Evolutionary conservation across 2,888 invertebrate species (phyloP).

Genomic region (Heliconius erato): DNA sequence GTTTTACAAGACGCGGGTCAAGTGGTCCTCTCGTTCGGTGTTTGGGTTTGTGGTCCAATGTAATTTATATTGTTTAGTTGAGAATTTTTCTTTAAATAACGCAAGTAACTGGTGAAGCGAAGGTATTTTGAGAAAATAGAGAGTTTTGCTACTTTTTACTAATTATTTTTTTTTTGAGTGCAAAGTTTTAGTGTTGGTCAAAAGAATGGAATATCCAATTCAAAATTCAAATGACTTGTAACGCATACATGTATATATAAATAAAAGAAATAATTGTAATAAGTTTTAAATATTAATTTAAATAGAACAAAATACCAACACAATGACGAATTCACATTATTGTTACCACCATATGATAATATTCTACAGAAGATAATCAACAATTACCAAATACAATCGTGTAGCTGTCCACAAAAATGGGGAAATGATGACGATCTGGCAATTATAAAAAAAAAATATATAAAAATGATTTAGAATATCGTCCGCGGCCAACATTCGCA

Average conservation of each 20-base stretch:
- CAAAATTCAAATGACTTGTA: too few relatives aligned
- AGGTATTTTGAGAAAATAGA: background rate
- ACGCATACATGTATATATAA: too few relatives aligned
- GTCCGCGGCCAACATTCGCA: slow-evolving; percentile 74
- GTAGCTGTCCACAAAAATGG: slow-evolving; percentile 66
- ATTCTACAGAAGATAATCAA: background rate
- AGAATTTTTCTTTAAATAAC: background rate
- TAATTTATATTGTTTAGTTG: background rate
- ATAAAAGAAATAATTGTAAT: too few relatives aligned
- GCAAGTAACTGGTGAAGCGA: slow-evolving; percentile 36
- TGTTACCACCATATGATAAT: background rate
- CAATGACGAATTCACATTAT: background rate
- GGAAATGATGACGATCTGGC: slow-evolving; percentile 74
- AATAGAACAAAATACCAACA: background rate
- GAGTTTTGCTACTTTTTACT: too few relatives aligned
- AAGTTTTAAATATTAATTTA: too few relatives aligned
- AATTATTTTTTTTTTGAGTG: too few relatives aligned
- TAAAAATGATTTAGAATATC: slow-evolving; percentile 57
- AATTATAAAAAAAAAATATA: slow-evolving; percentile 62
- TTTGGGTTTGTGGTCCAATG: background rate
- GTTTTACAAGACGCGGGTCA: slow-evolving; percentile 41
- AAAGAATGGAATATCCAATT: too few relatives aligned
- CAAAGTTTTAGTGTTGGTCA: too few relatives aligned
- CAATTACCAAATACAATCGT: slow-evolving; percentile 57
- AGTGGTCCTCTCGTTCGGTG: slow-evolving; percentile 14